These are phyloP conservation scores for Lepidocolaptes lacrymiger DNA, from an alignment of 2,797 vertebrate genomes.

Conservation along the genomic window DNA sequence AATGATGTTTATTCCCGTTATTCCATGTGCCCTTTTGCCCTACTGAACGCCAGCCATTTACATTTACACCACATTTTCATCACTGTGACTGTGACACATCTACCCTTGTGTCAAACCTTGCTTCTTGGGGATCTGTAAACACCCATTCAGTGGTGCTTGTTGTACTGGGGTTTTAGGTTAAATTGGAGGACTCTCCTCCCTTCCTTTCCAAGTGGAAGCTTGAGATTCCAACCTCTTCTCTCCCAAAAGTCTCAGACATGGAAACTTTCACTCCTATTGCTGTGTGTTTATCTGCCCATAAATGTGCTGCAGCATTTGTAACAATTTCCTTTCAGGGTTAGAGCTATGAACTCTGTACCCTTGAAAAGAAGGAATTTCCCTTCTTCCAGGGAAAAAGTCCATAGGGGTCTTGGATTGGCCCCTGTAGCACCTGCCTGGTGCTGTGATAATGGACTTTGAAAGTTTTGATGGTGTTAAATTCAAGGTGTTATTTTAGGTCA, in stretches of 20 bases:
- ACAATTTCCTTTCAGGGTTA: neutral
- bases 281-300: neutral
- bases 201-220: neutral
- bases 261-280: neutral
- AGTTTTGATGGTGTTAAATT: neutral
- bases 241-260: neutral
- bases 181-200: neutral
- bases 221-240: neutral
- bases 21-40: neutral
- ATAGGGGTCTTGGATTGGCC: neutral
- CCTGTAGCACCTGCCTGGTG: neutral
- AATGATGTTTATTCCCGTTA: neutral
- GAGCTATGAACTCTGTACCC: neutral
- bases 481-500: neutral
- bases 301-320: neutral
- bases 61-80: neutral
- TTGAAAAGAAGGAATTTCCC: neutral
- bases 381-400: neutral
- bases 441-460: slow-evolving; percentile 23
- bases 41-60: neutral
- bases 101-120: neutral
- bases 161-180: neutral
- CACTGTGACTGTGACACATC: neutral
- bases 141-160: neutral
- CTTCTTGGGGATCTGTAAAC: neutral